phyloP scores from a whole-genome alignment of 2,888 invertebrate species.

The Drosophila dives region DNA sequence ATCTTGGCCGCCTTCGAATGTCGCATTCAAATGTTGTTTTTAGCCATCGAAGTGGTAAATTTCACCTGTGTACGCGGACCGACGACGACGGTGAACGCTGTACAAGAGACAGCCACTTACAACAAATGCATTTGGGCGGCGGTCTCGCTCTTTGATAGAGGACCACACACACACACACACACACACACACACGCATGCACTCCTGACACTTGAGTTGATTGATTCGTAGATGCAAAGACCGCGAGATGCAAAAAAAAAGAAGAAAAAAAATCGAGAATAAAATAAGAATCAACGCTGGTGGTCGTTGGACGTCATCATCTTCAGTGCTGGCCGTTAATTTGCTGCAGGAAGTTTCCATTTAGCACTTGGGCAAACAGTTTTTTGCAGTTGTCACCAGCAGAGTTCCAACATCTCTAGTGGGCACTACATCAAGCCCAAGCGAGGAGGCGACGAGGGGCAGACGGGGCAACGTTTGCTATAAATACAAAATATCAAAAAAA shows the following conservation, averaged over 20 bases:
- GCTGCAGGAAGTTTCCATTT: conserved; percentile 78
- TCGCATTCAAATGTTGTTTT: conserved; percentile 80
- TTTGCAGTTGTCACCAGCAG: conserved; percentile 76
- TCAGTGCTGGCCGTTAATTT: conserved; percentile 66
- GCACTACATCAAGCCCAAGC: conserved; percentile 60
- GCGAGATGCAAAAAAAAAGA: conserved; percentile 70
- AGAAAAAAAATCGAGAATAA: conserved; percentile 12
- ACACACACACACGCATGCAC: conserved; percentile 13
- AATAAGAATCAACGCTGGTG: conserved; percentile 64
- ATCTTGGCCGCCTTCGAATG: conserved; percentile 65
- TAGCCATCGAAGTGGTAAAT: conserved; percentile 78
- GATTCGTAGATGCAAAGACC: conserved; percentile 68
- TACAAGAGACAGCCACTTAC: conserved; percentile 78
- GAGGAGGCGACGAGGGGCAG: neutral
- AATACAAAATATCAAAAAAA: conserved; percentile 75
- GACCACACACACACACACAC: conserved; percentile 66
- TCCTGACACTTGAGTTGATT: conserved; percentile 77
- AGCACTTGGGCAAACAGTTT: conserved; percentile 77
- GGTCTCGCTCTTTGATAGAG: conserved; percentile 72
- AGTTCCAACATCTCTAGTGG: conserved; percentile 52
- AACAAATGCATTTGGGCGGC: conserved; percentile 75
- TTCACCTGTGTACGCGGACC: conserved; percentile 75
- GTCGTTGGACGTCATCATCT: conserved; percentile 42
- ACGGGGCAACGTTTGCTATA: conserved; percentile 55
- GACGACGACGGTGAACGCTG: conserved; percentile 22